Evolutionary conservation across 2,888 invertebrate species (phyloP), one percentile per base, ranked within the genome.

Genomic region (Drosophila buzzatii): DNA sequence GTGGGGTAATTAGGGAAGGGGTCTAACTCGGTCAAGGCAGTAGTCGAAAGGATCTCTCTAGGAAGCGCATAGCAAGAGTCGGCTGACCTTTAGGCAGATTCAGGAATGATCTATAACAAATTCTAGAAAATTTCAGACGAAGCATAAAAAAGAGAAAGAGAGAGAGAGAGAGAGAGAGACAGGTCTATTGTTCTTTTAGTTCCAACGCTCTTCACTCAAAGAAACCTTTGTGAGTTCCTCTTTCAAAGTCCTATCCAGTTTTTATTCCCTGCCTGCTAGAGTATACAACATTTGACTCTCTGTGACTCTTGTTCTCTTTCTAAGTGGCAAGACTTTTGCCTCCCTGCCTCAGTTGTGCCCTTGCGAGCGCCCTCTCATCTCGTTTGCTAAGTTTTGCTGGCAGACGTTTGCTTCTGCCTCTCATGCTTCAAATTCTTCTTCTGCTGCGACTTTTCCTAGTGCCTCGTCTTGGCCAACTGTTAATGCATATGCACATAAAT

Each of bases 401-500:
- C 64, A 68, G n/a, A 20, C 18, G 23, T 42, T 33, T 57, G 45
- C 45, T 45, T 42, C 41, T 45, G 27, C 20, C n/a, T 42, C 42
- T 37, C 49, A n/a, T 51, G 27, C 41, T 56, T 45, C 35, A 37
- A 44, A 16, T 31, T 45, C 42, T 33, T 39, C n/a, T 31, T 45
- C 42, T 33, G 39, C 27, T 31, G 14, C 45, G 42, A 27, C 23
- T 27, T 45, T 16, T n/a, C 27, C 31, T 33, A 33, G 33, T 23
- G 10, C n/a, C 23, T 23, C 23, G 12, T 41, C 41, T 45, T 53
- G 45, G 75, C 70, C 87, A 84, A 67, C 77, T 82, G 85, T 73
- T 82, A 87, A 87, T 83, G 88, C 83, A 83, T 83, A 87, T 87
- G 83, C 82, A 73, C 89, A 83, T 88, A 82, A 87, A 83, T 83